Conservation (phyloP, 2,888 invertebrate species). For the Tetanocera ferruginea region DNA sequence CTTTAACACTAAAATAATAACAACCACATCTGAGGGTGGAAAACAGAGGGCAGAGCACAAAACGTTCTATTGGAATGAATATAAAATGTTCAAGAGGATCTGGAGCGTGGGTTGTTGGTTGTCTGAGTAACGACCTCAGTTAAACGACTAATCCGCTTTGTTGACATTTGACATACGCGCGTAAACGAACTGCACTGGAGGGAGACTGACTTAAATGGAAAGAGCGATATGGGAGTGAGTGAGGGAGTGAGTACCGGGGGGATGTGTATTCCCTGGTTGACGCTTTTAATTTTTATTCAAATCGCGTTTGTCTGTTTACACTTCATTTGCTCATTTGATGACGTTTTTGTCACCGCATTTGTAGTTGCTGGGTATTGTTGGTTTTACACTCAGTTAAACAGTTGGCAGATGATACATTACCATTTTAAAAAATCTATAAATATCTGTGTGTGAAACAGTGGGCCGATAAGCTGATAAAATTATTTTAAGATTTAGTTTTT, state of each 20-base stretch:
- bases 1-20: conserved; percentile 2
- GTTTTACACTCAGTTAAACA: conserved; percentile 17
- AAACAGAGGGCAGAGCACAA: background rate
- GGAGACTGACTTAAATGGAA: conserved; percentile 24
- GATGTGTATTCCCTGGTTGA: conserved; percentile 48
- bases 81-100: background rate
- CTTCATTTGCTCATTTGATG: conserved; percentile 71
- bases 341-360: conserved; percentile 44
- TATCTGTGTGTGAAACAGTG: background rate
- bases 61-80: background rate
- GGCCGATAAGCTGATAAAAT: background rate
- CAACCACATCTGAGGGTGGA: conserved; percentile 11
- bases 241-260: background rate
- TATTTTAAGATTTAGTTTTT: background rate
- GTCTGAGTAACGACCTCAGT: conserved; percentile 25
- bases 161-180: conserved; percentile 54
- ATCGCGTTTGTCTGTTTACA: conserved; percentile 70
- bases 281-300: conserved; percentile 65
- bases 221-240: background rate
- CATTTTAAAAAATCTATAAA: conserved; percentile 4
- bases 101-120: background rate
- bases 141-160: conserved; percentile 53
- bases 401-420: conserved; percentile 25
- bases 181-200: conserved; percentile 33
- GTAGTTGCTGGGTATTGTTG: conserved; percentile 18